Evolutionary conservation across 2,113 vertebrate species (phyloP).

Genomic region (Hystrix cristata): DNA sequence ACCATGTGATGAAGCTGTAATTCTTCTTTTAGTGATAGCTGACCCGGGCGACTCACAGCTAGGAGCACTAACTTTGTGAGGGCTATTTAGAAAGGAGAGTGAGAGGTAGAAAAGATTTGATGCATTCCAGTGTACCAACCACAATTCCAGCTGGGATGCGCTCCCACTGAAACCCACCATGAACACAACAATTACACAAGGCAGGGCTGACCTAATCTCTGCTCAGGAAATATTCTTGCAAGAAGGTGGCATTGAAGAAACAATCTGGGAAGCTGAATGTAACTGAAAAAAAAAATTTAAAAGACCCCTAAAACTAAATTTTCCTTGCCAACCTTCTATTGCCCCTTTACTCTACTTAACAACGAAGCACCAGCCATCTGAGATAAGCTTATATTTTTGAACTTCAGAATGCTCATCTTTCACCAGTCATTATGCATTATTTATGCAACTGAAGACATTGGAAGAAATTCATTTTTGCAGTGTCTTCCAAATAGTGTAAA

Average conservation of each 20-base stretch:
- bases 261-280: slow-evolving; percentile 37
- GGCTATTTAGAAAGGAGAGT: slow-evolving; percentile 38
- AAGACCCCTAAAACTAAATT: background rate
- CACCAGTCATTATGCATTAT: background rate
- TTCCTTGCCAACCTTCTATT: background rate
- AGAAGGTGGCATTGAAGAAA: background rate
- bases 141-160: background rate
- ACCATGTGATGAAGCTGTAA: background rate
- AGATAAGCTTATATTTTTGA: background rate
- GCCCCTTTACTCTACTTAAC: background rate
- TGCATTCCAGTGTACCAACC: background rate
- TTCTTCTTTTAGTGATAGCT: slow-evolving; percentile 57
- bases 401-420: slow-evolving; percentile 37
- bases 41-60: background rate
- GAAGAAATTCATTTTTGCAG: slow-evolving; percentile 36
- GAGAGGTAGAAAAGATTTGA: slow-evolving; percentile 4
- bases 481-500: slow-evolving; percentile 26
- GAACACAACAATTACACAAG: background rate
- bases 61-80: background rate
- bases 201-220: slow-evolving; percentile 18
- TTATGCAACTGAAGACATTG: background rate
- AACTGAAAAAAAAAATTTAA: slow-evolving; percentile 6
- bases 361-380: background rate
- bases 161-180: background rate
- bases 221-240: slow-evolving; percentile 45